phyloP scores from a whole-genome alignment of 30 jellyfish, hydroid and myxozoan species.

The Aurelia coerulea region DNA sequence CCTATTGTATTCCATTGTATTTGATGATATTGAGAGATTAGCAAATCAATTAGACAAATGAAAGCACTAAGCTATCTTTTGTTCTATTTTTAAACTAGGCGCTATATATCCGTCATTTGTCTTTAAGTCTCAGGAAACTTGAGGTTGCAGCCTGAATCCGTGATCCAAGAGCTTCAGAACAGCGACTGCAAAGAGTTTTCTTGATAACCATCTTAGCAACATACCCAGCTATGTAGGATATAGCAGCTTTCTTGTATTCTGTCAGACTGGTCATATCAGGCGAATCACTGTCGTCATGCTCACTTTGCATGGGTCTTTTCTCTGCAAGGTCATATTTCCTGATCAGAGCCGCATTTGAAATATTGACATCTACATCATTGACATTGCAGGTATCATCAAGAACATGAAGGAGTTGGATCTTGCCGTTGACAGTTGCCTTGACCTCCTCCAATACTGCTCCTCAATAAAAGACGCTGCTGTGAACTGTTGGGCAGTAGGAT shows the following conservation, averaged over 20 bases:
- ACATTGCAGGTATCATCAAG: conserved; percentile 55
- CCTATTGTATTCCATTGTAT: no score
- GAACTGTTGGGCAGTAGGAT: no score
- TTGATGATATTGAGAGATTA: no score
- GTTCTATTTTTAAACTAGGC: no score
- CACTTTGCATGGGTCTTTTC: conserved; percentile 15
- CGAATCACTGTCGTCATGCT: conserved; percentile 57
- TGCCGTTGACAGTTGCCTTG: conserved; percentile 48
- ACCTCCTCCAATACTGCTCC: conserved; percentile 45
- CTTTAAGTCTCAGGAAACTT: conserved; percentile 28
- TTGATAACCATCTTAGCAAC: not conserved
- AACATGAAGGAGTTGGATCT: conserved; percentile 63
- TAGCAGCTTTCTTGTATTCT: conserved; percentile 58
- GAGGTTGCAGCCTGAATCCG: conserved; percentile 6
- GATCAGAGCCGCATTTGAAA: no score
- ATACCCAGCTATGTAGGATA: conserved; percentile 10
- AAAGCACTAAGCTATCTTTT: no score
- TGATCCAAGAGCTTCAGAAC: conserved; percentile 24
- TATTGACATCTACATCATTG: not conserved
- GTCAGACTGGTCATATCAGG: conserved; percentile 43
- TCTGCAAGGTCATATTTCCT: no score
- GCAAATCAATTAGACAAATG: no score
- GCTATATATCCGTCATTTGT: conserved; percentile 58
- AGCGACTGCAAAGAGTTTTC: not conserved
- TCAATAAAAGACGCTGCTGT: no score